Base-by-base conservation (phyloP, 2,113 vertebrate species). In the Lasiurus cinereus region DNA sequence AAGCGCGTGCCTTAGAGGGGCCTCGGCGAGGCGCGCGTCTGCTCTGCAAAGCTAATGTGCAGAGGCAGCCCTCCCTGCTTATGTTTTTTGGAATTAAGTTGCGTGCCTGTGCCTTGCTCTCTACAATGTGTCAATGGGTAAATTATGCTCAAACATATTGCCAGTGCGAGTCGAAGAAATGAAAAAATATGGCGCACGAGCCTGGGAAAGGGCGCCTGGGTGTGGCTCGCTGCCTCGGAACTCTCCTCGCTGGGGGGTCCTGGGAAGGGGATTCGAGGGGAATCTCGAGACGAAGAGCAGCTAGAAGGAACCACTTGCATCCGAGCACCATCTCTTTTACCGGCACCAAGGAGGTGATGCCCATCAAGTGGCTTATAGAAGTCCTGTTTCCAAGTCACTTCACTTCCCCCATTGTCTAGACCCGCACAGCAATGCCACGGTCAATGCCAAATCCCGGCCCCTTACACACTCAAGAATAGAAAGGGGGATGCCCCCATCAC, bases 81-180 rank as follows among this genome's bases (percentile, higher is more conserved):
- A 98, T 98, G 98, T 97, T 98, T 98, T 98, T 98, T 97, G 98
- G 98, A 98, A 98, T 98, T 98, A 98, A 98, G 98, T 97, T 97
- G 97, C 97, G 97, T 97, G 97, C 97, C 98, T 98, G 96, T 98
- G 98, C 97, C 98, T 98, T 98, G 97, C 98, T 98, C 98, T 98
- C 98, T 97, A 96, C 98, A 98, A 98, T 98, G 98, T 98, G 98
- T 98, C 98, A 98, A 98, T 98, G 98, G 98, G 98, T 98, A 98
- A 98, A 98, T 98, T 98, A 98, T 98, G 98, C 98, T 98, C 97
- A 97, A 98, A 98, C 98, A 98, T 98, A 98, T 98, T 98, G 98
- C 97, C 97, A 97, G 77, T 97, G 97, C 96, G 95, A 98, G 96
- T 98, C 96, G 98, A 98, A 98, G 98, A 98, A 98, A 98, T 97